Evolutionary conservation across 2,888 invertebrate species (phyloP), one percentile per base, ranked within the genome.

Genomic region (Sicus ferrugineus): DNA sequence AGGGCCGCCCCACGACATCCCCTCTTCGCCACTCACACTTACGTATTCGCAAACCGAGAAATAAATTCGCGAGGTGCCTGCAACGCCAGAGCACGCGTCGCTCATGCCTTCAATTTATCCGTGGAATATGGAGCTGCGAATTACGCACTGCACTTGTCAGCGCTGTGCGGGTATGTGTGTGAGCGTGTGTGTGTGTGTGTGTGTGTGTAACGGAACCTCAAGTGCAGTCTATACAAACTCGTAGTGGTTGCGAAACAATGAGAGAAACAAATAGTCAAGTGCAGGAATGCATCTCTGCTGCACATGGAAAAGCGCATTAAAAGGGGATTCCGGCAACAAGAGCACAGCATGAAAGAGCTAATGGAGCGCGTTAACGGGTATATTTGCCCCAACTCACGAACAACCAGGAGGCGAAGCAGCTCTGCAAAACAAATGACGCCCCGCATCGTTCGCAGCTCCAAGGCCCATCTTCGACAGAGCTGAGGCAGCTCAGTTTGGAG

Each of bases 51-150:
- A 65, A 46, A 46, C 23, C 23, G 21, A 23, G 19, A 63, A 63
- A 63, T 34, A 48, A 63, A 3, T 50, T 28, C 28, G 23, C 30
- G 38, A 34, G 11, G 30, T n/a, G n/a, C n/a, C n/a, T n/a, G n/a
- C n/a, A n/a, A n/a, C n/a, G n/a, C n/a, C n/a, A n/a, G n/a, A n/a
- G n/a, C n/a, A n/a, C n/a, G n/a, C n/a, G 23, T 16, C 16, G 48
- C 69, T 58, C 54, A 56, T 69, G 63, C 58, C 69, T 69, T 58
- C 64, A 69, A 69, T 69, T 63, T 64, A 63, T 38, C 68, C 68
- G 30, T 59, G 59, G 56, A 34, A 68, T 52, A 68, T 63, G 68
- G 63, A 68, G 63, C 54, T 56, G 42, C 52, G 54, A 63, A 63
- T 62, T 68, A 52, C 38, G 42, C 46, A 58, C 30, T 14, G 67